Conservation (phyloP, 2,888 invertebrate genomes). For the Protonemura montana region DNA sequence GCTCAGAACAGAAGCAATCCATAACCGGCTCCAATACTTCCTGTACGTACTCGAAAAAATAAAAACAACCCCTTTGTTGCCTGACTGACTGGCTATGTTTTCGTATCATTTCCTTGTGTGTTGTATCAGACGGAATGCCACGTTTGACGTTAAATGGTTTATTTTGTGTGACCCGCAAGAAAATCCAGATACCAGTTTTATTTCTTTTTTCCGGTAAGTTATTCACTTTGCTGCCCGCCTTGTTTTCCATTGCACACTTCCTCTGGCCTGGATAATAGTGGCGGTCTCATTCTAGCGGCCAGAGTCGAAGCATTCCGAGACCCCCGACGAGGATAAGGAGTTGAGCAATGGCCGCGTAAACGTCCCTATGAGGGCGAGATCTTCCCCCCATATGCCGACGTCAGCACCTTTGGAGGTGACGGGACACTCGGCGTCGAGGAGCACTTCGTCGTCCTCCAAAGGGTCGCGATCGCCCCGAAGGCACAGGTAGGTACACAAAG, state of each 20-base stretch:
- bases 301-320: not conserved
- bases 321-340: not conserved
- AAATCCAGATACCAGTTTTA: not conserved
- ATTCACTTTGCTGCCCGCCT: not conserved
- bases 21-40: not conserved
- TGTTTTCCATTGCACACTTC: too few relatives aligned
- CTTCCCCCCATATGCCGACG: constrained; percentile 16
- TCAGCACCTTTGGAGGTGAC: constrained; percentile 33
- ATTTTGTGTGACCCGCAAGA: not conserved
- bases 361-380: constrained; percentile 19
- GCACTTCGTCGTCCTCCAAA: not conserved
- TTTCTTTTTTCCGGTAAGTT: not conserved
- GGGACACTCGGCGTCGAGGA: constrained; percentile 35
- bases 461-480: not conserved
- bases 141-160: not conserved
- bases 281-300: not conserved
- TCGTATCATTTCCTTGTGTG: not conserved
- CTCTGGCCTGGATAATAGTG: too few relatives aligned
- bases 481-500: not conserved
- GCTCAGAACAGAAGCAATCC: not conserved
- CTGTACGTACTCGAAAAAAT: not conserved
- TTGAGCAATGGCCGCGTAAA: not conserved
- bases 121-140: not conserved
- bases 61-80: not conserved
- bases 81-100: not conserved